A percentile compares a stretch with the other conserved stretches of the same genome.
These are phyloP conservation scores for Cliona cf. orientalis DNA, from an alignment of 37 sponge, comb jelly and placozoan genomes.

Conservation along the genomic window DNA sequence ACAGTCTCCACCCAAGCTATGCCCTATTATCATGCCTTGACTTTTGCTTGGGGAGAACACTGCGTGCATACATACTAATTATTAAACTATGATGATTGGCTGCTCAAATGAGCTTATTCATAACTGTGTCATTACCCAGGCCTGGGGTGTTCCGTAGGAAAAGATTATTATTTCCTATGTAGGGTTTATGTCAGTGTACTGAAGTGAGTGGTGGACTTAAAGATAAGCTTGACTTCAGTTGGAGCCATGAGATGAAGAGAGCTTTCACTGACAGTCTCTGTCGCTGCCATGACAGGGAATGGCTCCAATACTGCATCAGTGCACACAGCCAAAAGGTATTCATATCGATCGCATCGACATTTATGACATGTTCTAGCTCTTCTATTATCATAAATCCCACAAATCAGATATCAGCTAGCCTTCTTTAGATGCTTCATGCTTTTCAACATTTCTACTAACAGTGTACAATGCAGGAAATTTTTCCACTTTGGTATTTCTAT, in stretches of 20 bases:
- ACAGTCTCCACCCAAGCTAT: too few relatives aligned
- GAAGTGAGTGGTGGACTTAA: background rate
- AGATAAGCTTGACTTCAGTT: constrained; percentile 15
- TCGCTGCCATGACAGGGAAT: constrained; percentile 45
- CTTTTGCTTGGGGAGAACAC: too few relatives aligned
- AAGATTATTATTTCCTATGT: background rate
- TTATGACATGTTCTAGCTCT: too few relatives aligned
- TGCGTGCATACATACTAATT: too few relatives aligned
- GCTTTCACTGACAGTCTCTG: constrained; percentile 63
- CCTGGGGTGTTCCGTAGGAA: background rate
- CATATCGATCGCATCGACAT: background rate
- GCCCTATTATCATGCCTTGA: too few relatives aligned
- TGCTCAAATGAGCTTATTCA: too few relatives aligned
- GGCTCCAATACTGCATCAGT: constrained; percentile 28
- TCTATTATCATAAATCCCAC: background rate
- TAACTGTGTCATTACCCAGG: too few relatives aligned
- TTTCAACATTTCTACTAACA: too few relatives aligned
- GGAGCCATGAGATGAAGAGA: constrained; percentile 75
- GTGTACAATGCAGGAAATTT: too few relatives aligned
- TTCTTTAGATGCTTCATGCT: background rate
- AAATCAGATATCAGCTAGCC: background rate
- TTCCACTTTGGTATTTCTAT: background rate
- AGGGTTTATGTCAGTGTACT: constrained; percentile 28
- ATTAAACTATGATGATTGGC: too few relatives aligned
- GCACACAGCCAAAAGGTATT: background rate